Percentiles rank a stretch among this genome's conserved stretches.
Conservation (phyloP, 1,140 invertebrate species). For the Gyrodactylus bullatarudis region DNA sequence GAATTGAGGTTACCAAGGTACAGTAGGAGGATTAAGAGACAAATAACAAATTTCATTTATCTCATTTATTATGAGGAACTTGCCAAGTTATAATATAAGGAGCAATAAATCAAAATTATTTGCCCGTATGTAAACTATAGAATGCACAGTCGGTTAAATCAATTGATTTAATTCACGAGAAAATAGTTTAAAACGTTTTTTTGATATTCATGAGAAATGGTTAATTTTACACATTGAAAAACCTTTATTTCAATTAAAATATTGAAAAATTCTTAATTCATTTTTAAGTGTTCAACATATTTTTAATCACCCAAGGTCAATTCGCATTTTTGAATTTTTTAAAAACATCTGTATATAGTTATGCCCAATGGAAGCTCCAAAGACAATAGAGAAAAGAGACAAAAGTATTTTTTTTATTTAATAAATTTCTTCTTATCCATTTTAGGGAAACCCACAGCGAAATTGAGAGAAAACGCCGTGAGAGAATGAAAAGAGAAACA, state of each 20-base stretch:
- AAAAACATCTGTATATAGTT: not conserved
- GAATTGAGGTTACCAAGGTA: too few species aligned
- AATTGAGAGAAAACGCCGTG: conserved; percentile 5
- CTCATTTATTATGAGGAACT: too few species aligned
- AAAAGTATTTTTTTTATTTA: not conserved
- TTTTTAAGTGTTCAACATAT: not conserved
- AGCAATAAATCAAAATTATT: too few species aligned
- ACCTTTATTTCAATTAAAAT: not conserved
- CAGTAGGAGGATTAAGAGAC: too few species aligned
- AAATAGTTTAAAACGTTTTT: not conserved
- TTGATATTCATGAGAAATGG: not conserved
- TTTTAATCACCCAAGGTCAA: not conserved
- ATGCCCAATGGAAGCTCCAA: not conserved
- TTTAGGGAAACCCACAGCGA: conserved; percentile 5
- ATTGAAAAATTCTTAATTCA: not conserved
- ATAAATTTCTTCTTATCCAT: not conserved
- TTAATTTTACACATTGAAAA: not conserved
- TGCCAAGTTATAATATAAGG: too few species aligned
- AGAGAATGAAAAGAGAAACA: conserved; percentile 4
- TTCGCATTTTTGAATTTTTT: not conserved
- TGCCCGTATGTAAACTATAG: too few species aligned
- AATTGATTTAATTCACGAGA: not conserved
- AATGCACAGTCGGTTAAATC: not conserved
- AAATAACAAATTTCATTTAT: too few species aligned
- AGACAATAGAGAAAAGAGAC: conserved; percentile 1